Percentiles rank a stretch among this genome's conserved stretches.
phyloP scores from a whole-genome alignment of 1,140 invertebrate genomes.

The Drosophila kikkawai region DNA sequence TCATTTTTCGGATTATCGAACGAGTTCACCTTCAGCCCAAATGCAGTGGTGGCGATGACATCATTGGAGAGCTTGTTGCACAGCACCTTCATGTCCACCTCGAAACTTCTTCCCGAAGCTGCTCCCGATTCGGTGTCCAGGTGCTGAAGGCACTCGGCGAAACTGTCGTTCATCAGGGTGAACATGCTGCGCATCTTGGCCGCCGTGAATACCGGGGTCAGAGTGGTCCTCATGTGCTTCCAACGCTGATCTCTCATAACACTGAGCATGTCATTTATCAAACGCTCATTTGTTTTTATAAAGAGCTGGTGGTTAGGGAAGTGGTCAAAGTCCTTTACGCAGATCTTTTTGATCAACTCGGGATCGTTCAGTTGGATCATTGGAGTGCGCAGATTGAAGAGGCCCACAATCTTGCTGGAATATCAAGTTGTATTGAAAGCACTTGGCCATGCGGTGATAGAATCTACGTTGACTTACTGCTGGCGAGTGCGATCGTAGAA shows the following conservation, averaged over 20 bases:
- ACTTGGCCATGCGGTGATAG: not conserved
- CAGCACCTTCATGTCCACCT: slow-evolving; percentile 85
- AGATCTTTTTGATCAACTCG: slow-evolving; percentile 87
- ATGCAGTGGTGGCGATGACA: slow-evolving; percentile 86
- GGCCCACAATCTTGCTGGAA: slow-evolving; percentile 85
- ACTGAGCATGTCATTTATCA: too few relatives aligned
- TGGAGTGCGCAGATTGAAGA: slow-evolving; percentile 86
- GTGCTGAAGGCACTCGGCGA: slow-evolving; percentile 60
- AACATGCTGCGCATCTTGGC: too few relatives aligned
- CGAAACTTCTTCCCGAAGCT: slow-evolving; percentile 49
- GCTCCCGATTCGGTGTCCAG: slow-evolving; percentile 18
- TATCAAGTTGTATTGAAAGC: not conserved
- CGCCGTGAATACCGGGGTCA: too few relatives aligned
- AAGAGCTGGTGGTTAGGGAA: slow-evolving; percentile 87
- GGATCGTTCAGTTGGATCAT: slow-evolving; percentile 87
- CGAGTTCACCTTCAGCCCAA: slow-evolving; percentile 86
- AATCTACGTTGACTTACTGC: slow-evolving; percentile 50
- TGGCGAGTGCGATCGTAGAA: slow-evolving; percentile 63
- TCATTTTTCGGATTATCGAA: slow-evolving; percentile 85
- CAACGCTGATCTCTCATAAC: too few relatives aligned
- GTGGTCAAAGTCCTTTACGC: slow-evolving; percentile 88
- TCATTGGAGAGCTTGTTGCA: slow-evolving; percentile 86
- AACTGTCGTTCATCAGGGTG: slow-evolving; percentile 53
- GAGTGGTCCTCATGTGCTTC: too few relatives aligned
- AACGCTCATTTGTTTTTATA: slow-evolving; percentile 85